A percentile compares a stretch with the other conserved stretches of the same genome.
phyloP scores from a whole-genome alignment of 2,888 invertebrate genomes.

The Strigamia maritima region DNA sequence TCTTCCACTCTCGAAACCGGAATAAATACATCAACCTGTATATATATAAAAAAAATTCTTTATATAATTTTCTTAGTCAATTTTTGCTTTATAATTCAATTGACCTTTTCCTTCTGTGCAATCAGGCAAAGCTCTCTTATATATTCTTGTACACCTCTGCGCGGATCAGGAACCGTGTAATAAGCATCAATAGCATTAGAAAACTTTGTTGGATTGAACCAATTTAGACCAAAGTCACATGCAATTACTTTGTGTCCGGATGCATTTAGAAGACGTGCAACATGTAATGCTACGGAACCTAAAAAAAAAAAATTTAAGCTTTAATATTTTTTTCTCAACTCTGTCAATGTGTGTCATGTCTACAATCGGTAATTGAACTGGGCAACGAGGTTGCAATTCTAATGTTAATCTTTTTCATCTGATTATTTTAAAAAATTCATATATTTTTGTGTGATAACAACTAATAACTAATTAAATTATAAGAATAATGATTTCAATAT shows the following conservation, averaged over 20 bases:
- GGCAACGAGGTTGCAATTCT: background rate
- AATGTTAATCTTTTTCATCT: background rate
- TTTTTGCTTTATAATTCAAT: background rate
- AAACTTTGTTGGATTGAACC: constrained; percentile 41
- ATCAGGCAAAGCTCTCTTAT: constrained; percentile 40
- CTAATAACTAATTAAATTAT: too few relatives aligned
- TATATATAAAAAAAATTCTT: background rate
- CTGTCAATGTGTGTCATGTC: background rate
- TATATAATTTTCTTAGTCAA: background rate
- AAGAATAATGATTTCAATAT: too few relatives aligned
- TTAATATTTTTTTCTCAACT: background rate
- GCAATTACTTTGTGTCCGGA: constrained; percentile 41
- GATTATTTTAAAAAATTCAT: background rate
- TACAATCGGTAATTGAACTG: constrained; percentile 18
- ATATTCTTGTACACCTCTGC: constrained; percentile 41
- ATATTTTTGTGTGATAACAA: too few relatives aligned
- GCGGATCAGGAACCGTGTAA: constrained; percentile 42
- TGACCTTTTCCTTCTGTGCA: constrained; percentile 41
- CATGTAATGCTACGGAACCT: constrained; percentile 39
- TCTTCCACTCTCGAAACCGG: constrained; percentile 39
- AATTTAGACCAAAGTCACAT: constrained; percentile 41
- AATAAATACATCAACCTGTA: constrained; percentile 40
- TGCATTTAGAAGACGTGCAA: constrained; percentile 39
- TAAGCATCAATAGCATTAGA: constrained; percentile 40
- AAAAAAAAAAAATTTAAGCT: background rate